phyloP scores from a whole-genome alignment of 2,113 vertebrate species.

The Cottus gobio region DNA sequence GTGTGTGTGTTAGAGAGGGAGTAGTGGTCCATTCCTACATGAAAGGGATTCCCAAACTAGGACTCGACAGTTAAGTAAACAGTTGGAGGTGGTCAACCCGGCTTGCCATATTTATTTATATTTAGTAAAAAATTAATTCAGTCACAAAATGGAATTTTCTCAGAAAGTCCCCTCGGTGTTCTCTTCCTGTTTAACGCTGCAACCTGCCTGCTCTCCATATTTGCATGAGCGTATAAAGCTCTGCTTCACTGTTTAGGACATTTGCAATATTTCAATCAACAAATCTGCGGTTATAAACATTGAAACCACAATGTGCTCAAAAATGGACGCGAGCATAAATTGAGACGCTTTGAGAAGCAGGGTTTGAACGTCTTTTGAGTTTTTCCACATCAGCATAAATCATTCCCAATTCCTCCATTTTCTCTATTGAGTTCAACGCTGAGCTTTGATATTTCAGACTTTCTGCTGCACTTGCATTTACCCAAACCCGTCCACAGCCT shows the following conservation, averaged over 20 bases:
- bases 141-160: background rate
- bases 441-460: background rate
- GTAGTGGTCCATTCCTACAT: background rate
- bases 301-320: background rate
- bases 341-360: background rate
- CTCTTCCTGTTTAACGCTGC: background rate
- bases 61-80: too few species aligned
- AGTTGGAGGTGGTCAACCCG: too few species aligned
- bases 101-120: too few species aligned
- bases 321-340: too few species aligned
- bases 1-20: background rate
- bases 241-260: background rate
- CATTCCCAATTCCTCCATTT: background rate
- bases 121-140: too few species aligned
- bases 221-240: background rate
- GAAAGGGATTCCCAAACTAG: too few species aligned
- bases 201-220: background rate
- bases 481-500: background rate
- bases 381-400: background rate
- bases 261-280: background rate
- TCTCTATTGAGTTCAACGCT: background rate
- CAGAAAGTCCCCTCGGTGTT: background rate
- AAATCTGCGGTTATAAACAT: too few species aligned
- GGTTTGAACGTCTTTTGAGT: background rate
- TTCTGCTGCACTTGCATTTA: background rate